Base-by-base conservation (phyloP, 2,113 vertebrate species). In the Patagioenas fasciata region DNA sequence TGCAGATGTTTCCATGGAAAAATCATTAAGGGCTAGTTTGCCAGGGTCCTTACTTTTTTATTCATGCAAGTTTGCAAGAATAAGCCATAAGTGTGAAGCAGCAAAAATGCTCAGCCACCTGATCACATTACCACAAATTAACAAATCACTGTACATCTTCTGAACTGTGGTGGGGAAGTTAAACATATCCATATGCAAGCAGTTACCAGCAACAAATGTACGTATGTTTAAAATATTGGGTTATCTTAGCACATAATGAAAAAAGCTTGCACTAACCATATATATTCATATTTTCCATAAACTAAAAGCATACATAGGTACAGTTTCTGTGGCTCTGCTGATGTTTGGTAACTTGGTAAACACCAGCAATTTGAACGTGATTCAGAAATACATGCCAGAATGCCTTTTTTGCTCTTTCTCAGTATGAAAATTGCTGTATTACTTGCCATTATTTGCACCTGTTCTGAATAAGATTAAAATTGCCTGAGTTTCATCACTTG, bases 1-100 rank as follows among this genome's bases (percentile, higher is more conserved):
- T 81, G 73, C 75, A 95, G 74, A 88, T 84, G 38, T 88, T 89
- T 71, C 73, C 69, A 47, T 72, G 82, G 69, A 92, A 93, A 94
- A 95, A 79, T 51, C 53, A 84, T 83, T 66, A 54, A 85, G 12
- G 44, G 29, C 10, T 84, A 85, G 18, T 80, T 89, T 88, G 26
- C 72, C 57, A 83, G 66, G 14, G 48, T 53, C 28, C 36, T 81
- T 90, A 57, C 73, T 90, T 91, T 61, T 66, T 81, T 94, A 75
- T 78, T 83, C 54, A 87, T 42, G 40, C 50, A 92, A 53, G 14
- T 54, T 74, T 94, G 44, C 77, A 94, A 94, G 61, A 92, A 15
- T 48, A 88, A 91, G 28, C 69, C 57, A 57, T 26, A 36, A 72
- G 25, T 57, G 28, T 81, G 50, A 92, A 88, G 44, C 28, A 93